These are phyloP conservation scores for Cheilosia scutellata DNA, from an alignment of 2,888 invertebrate genomes.

Conservation along the genomic window DNA sequence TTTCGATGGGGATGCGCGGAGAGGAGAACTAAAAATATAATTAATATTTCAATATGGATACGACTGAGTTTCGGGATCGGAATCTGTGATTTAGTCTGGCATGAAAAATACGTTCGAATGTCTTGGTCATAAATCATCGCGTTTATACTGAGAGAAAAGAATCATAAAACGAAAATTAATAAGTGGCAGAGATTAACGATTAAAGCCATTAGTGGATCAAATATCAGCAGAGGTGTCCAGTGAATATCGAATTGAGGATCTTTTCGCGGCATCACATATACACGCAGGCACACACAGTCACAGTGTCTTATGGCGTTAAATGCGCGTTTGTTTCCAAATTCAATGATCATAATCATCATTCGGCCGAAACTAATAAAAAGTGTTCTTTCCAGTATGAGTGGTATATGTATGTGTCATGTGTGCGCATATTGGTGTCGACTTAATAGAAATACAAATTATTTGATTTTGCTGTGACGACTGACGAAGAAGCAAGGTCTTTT, in stretches of 20 bases:
- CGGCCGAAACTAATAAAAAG: no score
- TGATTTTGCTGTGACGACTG: no score
- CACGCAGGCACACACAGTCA: no score
- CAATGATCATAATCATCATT: not conserved
- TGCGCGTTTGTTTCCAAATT: conserved; percentile 28
- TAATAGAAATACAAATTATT: no score
- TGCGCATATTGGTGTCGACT: no score
- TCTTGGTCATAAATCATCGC: conserved; percentile 70
- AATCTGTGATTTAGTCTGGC: conserved; percentile 66
- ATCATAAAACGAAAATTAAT: conserved; percentile 75
- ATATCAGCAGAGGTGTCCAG: conserved; percentile 67
- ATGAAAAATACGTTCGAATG: conserved; percentile 59
- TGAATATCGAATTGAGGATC: conserved; percentile 47
- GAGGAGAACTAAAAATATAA: conserved; percentile 43
- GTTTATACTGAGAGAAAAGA: conserved; percentile 61
- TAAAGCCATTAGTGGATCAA: conserved; percentile 71
- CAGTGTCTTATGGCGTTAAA: conserved; percentile 33
- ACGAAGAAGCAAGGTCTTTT: no score
- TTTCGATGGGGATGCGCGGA: conserved; percentile 15
- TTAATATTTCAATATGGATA: conserved; percentile 58
- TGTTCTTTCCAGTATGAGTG: no score
- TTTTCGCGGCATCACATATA: conserved; percentile 38
- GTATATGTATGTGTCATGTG: no score
- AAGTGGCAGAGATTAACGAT: conserved; percentile 76
- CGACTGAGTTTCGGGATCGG: conserved; percentile 46